Percentiles rank a stretch among this genome's conserved stretches.
phyloP scores from a whole-genome alignment of 1,140 invertebrate genomes.

The Coenobita brevimanus region DNA sequence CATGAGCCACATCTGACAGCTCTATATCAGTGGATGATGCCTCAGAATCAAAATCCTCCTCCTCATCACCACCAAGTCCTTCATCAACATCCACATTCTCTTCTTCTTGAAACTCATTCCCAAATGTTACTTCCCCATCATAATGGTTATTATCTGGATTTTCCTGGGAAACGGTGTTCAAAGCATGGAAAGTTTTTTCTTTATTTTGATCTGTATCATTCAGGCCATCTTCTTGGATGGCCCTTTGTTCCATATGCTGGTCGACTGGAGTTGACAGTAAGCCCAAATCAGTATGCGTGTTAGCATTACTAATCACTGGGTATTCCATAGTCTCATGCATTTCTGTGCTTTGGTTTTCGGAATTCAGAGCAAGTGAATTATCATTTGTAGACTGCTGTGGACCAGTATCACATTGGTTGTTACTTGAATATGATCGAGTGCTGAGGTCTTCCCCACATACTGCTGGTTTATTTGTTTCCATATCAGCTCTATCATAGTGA shows the following conservation, averaged over 20 bases:
- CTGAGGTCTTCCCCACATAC: slow-evolving; percentile 33
- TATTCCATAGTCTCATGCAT: slow-evolving; percentile 25
- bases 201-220: neutral
- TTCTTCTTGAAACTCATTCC: neutral
- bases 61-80: neutral
- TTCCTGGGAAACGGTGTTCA: no score
- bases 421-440: neutral
- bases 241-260: slow-evolving; percentile 4
- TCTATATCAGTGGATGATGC: slow-evolving; percentile 42
- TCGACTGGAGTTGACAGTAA: slow-evolving; percentile 15
- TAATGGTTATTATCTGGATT: neutral
- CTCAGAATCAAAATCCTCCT: slow-evolving; percentile 59
- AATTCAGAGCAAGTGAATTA: neutral
- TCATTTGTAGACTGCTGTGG: slow-evolving; percentile 23
- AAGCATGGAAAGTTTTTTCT: no score
- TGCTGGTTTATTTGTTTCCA: slow-evolving; percentile 4
- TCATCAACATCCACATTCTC: neutral
- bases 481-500: slow-evolving; percentile 41
- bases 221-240: neutral
- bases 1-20: slow-evolving; percentile 35
- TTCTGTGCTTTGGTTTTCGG: slow-evolving; percentile 11
- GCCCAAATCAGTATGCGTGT: slow-evolving; percentile 16
- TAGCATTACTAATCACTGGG: slow-evolving; percentile 24
- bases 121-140: neutral
- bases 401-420: neutral